Evolutionary conservation across 1,140 invertebrate genomes (phyloP), one percentile per base, ranked within the genome.

Genomic region (Tetragnatha versicolor): DNA sequence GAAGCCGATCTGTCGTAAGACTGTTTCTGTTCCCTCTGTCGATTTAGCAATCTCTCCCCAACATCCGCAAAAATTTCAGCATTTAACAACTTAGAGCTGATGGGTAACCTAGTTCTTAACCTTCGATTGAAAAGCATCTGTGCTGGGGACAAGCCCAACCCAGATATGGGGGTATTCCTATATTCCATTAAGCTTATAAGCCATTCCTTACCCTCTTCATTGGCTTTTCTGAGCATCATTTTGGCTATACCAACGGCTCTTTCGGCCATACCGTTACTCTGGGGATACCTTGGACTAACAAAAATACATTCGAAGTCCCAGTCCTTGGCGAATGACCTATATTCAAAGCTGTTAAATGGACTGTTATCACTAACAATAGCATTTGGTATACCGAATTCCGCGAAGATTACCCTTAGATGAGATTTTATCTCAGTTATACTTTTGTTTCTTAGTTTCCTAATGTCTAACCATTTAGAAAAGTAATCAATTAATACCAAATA

Each of bases 231-330:
- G 17, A 72, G 7, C 20, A 72, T 55, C 6, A 12, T 39, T 63
- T 76, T 76, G 7, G 45, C 53, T n/a, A 53, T 76, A 22, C 35
- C 37, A 12, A 76, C 61, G 20, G 39, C 27, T 65, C 31, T 60
- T 22, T 76, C 72, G 3, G 61, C 58, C 31, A 63, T 3, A 14
- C 72, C 72, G 42, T 76, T 76, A 49, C n/a, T 25, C 29, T 65
- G 72, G 20, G 39, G 55, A 63, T 76, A 53, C n/a, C 27, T 22
- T 10, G 72, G 72, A 25, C 25, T 47, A 12, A 12, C 27, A 25
- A 49, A 47, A 22, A 27, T 33, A 35, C 20, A 33, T 76, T 76
- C 47, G 17, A 76, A 60, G 27, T 60, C 47, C 72, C 72, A 76
- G 22, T 76, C 35, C 17, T 61, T 6, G 2, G 58, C 42, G 47